Evolutionary conservation across 2,113 vertebrate species (phyloP), one percentile per base, ranked within the genome.

Genomic region (Corapipo altera): DNA sequence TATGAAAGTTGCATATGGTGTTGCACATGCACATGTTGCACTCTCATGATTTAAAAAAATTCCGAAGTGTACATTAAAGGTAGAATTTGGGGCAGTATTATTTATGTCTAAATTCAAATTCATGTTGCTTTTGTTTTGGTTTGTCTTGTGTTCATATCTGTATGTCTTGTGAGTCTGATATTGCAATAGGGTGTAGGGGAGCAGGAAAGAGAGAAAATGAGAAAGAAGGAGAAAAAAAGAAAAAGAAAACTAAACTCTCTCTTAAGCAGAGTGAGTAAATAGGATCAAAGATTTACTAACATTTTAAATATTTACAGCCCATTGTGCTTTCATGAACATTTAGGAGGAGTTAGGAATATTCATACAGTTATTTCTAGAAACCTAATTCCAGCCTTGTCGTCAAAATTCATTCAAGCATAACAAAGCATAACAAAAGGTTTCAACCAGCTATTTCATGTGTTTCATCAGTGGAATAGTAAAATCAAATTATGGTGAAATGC

Each of bases 1-100:
- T 28, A 51, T 8, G 5, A n/a, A 73, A 58, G 4, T 30, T 48
- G 5, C 21, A 10, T n/a, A 30, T 21, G 5, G 3, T 5, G 1
- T 43, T 44, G 5, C 33, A 52, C 6, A 5, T 52, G 13, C 4
- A 23, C 48, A 9, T 41, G 28, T 12, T 66, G 9, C 26, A 35
- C 28, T 3, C 27, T 11, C 7, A 57, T 2, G 32, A 28, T 72
- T 86, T 57, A 11, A 65, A 37, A 14, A 74, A 57, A 65, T 35
- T 11, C 12, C 9, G 5, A 28, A 30, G 11, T 43, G 48, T 32
- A 46, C 3, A 16, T 5, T 48, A 55, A 85, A 77, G 6, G 26
- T 17, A 46, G 8, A 26, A 46, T 77, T 67, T 76, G 24, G 85
- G 88, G 15, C 24, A 59, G 5, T 41, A n/a, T 15, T 35, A 28